Conservation (phyloP, 2,797 vertebrate species). For the Onychomys torridus region DNA sequence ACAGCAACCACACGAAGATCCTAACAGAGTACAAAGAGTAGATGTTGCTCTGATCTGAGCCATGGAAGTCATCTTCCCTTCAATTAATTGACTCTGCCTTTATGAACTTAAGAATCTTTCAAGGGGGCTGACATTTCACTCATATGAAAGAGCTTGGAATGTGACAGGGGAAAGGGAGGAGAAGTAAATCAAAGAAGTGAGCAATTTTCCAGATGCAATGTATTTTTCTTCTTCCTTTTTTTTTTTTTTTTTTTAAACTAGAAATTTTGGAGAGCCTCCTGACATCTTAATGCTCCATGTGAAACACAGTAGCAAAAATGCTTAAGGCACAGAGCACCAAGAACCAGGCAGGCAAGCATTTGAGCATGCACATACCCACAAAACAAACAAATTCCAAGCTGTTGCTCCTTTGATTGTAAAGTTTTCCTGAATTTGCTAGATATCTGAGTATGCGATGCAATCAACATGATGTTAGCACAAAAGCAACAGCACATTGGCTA, state of each 20-base stretch:
- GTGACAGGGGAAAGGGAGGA: constrained; percentile 91
- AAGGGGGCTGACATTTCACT: constrained; percentile 90
- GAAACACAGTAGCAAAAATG: constrained; percentile 78
- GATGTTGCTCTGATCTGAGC: constrained; percentile 84
- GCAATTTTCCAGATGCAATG: constrained; percentile 91
- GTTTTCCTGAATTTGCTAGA: neutral
- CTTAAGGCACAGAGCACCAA: constrained; percentile 68
- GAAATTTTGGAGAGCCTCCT: constrained; percentile 88
- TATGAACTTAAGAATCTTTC: constrained; percentile 90
- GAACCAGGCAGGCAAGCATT: neutral
- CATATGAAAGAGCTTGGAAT: constrained; percentile 91
- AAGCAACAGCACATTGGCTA: constrained; percentile 7
- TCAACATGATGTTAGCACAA: constrained; percentile 21
- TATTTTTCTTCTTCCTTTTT: constrained; percentile 88
- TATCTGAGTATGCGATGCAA: neutral
- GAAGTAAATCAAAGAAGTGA: constrained; percentile 91
- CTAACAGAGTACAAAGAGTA: constrained; percentile 71
- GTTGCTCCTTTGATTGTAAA: constrained; percentile 5
- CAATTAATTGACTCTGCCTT: constrained; percentile 90
- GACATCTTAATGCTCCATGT: constrained; percentile 89
- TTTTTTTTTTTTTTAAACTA: constrained; percentile 80
- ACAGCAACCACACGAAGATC: constrained; percentile 77
- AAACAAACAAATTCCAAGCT: constrained; percentile 29
- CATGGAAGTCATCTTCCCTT: constrained; percentile 86
- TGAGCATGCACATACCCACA: neutral